These are phyloP conservation scores for Agrilus biguttatus DNA, from an alignment of 2,888 invertebrate genomes.

Conservation along the genomic window DNA sequence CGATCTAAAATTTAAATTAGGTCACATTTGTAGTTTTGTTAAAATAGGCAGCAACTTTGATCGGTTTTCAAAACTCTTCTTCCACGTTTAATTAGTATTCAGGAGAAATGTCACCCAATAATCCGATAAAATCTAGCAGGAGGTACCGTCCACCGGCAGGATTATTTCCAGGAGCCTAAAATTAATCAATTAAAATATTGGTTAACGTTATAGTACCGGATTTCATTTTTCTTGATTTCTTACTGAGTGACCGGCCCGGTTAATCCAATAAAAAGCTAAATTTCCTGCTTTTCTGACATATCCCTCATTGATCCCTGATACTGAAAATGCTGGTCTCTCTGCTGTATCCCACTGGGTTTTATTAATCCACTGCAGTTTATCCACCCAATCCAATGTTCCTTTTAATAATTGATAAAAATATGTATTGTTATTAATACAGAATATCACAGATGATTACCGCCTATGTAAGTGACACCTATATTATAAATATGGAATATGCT, in stretches of 20 bases:
- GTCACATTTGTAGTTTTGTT: too few species aligned
- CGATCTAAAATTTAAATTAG: too few species aligned
- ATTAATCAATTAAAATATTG: not conserved
- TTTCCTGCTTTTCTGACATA: conserved; percentile 54
- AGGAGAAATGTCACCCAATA: too few species aligned
- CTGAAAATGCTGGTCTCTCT: conserved; percentile 41
- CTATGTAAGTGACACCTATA: too few species aligned
- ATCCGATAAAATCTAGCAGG: too few species aligned
- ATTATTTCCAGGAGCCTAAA: conserved; percentile 5
- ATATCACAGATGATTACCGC: too few species aligned
- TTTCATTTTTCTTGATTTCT: conserved; percentile 11
- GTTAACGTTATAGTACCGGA: not conserved
- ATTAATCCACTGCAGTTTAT: conserved; percentile 50
- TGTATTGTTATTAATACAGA: too few species aligned
- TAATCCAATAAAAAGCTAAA: conserved; percentile 61
- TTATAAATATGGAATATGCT: too few species aligned
- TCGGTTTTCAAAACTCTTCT: not conserved
- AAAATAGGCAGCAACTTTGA: too few species aligned
- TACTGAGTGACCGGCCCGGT: conserved; percentile 65
- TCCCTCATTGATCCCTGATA: conserved; percentile 50
- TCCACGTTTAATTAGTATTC: too few species aligned
- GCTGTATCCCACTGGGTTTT: conserved; percentile 42
- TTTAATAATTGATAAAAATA: conserved; percentile 1
- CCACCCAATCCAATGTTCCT: conserved; percentile 44
- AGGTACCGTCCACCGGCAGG: not conserved